Evolutionary conservation across 1,140 invertebrate genomes (phyloP).

Genomic region (Galleria mellonella): DNA sequence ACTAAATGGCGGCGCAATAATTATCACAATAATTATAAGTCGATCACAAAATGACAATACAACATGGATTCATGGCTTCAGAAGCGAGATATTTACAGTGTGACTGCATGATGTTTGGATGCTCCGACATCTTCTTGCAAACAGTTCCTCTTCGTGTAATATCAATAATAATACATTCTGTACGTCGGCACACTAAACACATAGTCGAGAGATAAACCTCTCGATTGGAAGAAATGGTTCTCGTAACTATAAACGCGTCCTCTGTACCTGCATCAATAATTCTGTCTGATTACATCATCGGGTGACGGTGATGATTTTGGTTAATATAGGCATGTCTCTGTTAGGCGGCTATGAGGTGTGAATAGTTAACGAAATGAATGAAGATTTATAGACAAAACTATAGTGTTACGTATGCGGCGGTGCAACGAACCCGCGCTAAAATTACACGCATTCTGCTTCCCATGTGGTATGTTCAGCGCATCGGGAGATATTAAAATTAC

Average conservation of each 20-base stretch:
- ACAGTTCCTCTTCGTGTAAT: conserved; percentile 20
- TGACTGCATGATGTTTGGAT: conserved; percentile 15
- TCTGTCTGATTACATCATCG: conserved; percentile 43
- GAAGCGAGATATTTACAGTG: conserved; percentile 64
- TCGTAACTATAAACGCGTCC: conserved; percentile 71
- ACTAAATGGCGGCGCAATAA: conserved; percentile 5
- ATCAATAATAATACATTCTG: conserved; percentile 69
- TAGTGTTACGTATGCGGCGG: conserved; percentile 38
- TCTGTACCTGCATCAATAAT: conserved; percentile 70
- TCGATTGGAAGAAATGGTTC: conserved; percentile 70
- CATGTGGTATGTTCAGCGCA: conserved; percentile 33
- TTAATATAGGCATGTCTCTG: not conserved
- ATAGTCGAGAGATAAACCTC: conserved; percentile 62
- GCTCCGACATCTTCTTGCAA: conserved; percentile 22
- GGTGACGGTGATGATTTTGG: conserved; percentile 5
- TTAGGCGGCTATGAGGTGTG: conserved; percentile 6
- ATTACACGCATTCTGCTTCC: conserved; percentile 41
- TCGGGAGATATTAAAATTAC: conserved; percentile 25
- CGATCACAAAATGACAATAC: conserved; percentile 57
- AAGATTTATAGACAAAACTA: conserved; percentile 6
- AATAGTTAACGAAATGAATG: conserved; percentile 1
- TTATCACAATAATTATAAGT: conserved; percentile 61
- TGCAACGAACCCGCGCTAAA: conserved; percentile 55
- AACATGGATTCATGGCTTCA: conserved; percentile 33
- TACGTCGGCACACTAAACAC: conserved; percentile 68